Evolutionary conservation across 2,113 vertebrate genomes (phyloP).

Genomic region (Brienomyrus brachyistius): DNA sequence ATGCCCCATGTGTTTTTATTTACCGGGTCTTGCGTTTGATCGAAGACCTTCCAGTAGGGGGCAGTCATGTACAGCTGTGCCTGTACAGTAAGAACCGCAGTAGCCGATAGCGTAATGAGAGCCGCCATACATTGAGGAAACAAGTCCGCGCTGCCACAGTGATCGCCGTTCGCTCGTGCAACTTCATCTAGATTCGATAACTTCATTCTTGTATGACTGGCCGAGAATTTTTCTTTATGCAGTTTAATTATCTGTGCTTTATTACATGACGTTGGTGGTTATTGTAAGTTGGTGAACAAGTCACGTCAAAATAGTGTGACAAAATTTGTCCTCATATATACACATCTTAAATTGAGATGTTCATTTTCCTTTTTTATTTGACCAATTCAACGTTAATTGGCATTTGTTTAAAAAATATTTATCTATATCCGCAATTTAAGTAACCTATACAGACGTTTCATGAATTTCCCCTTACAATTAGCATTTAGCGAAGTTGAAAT

Average conservation of each 20-base stretch:
- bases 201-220: background rate
- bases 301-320: background rate
- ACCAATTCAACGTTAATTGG: background rate
- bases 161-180: background rate
- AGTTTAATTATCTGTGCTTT: background rate
- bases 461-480: background rate
- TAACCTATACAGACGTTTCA: background rate
- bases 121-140: background rate
- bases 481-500: background rate
- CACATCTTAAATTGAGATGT: background rate
- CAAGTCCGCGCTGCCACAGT: background rate
- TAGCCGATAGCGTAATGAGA: background rate
- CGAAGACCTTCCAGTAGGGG: slow-evolving; percentile 35
- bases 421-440: background rate
- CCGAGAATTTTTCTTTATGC: background rate
- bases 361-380: background rate
- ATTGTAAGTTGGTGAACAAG: background rate
- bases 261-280: background rate
- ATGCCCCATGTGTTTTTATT: background rate
- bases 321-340: background rate
- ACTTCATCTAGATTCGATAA: background rate
- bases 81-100: background rate
- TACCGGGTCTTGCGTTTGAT: background rate
- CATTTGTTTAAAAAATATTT: background rate
- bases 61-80: slow-evolving; percentile 25